These are phyloP conservation scores for Mesochorus sp. DNA, from an alignment of 2,888 invertebrate genomes.

Conservation along the genomic window DNA sequence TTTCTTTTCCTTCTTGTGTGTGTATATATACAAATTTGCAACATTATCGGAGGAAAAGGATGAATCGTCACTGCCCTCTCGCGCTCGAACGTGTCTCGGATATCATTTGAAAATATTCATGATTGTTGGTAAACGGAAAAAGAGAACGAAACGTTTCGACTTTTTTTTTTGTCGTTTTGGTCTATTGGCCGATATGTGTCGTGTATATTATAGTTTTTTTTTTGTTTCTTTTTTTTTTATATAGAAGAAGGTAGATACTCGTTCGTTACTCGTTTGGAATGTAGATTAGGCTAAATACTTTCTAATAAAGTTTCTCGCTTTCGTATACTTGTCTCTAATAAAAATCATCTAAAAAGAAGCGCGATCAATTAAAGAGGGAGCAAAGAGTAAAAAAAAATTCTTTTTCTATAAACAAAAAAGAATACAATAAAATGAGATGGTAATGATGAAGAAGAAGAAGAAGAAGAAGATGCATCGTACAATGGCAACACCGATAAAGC, in stretches of 20 bases:
- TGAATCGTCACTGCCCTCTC: constrained; percentile 42
- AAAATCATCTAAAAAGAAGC: no score
- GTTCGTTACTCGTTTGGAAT: constrained; percentile 65
- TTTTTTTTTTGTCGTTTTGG: background rate
- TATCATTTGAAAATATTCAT: constrained; percentile 47
- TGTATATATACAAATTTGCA: constrained; percentile 62
- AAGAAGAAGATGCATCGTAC: constrained; percentile 57
- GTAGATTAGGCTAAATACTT: constrained; percentile 63
- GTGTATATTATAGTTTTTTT: constrained; percentile 34
- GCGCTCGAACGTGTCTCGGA: constrained; percentile 42
- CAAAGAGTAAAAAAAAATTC: no score
- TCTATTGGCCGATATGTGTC: constrained; percentile 6
- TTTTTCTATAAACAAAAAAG: no score
- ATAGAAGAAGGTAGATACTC: no score
- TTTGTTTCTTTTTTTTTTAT: constrained; percentile 24
- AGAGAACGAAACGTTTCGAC: background rate
- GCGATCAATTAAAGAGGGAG: no score
- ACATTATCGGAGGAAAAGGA: constrained; percentile 29
- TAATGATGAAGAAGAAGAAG: no score
- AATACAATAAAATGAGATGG: no score
- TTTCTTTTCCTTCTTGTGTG: constrained; percentile 26
- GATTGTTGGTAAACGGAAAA: constrained; percentile 13
- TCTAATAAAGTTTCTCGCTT: no score
- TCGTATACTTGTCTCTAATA: no score
- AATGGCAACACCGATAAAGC: constrained; percentile 61